Conservation (phyloP, 2,888 invertebrate species). For the Fragum fragum region DNA sequence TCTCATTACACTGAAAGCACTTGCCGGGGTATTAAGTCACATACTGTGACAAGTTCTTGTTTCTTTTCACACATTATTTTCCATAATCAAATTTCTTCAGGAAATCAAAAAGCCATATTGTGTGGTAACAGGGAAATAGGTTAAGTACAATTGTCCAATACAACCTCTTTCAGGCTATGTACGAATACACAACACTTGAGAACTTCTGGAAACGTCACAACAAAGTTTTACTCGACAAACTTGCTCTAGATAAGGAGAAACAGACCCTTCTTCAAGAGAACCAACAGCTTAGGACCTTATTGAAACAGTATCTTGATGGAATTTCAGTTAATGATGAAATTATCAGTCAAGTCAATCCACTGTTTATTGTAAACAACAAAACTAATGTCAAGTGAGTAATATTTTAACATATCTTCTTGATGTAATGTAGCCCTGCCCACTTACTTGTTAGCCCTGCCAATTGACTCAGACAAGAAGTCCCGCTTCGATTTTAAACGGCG, state of each 20-base stretch:
- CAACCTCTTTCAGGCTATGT: constrained; percentile 81
- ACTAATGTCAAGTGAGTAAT: constrained; percentile 85
- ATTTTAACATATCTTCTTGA: background rate
- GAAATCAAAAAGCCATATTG: too few species aligned
- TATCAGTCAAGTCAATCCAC: constrained; percentile 86
- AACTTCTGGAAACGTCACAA: constrained; percentile 91
- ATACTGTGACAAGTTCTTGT: too few species aligned
- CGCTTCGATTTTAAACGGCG: too few species aligned
- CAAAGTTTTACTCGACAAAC: constrained; percentile 88
- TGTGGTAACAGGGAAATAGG: too few species aligned
- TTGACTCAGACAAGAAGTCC: too few species aligned
- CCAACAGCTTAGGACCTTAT: constrained; percentile 86
- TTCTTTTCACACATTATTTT: too few species aligned
- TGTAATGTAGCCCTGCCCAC: too few species aligned
- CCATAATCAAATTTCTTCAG: too few species aligned
- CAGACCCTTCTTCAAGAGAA: constrained; percentile 89
- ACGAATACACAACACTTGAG: constrained; percentile 88
- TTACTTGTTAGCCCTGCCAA: too few species aligned
- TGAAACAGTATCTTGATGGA: constrained; percentile 87
- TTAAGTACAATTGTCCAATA: too few species aligned
- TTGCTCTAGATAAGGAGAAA: constrained; percentile 87
- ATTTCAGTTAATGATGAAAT: constrained; percentile 87
- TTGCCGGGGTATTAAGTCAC: too few species aligned
- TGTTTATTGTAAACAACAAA: constrained; percentile 86
- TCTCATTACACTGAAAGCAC: too few species aligned